phyloP scores from a whole-genome alignment of 1,140 invertebrate genomes.

The Drosophila serrata region DNA sequence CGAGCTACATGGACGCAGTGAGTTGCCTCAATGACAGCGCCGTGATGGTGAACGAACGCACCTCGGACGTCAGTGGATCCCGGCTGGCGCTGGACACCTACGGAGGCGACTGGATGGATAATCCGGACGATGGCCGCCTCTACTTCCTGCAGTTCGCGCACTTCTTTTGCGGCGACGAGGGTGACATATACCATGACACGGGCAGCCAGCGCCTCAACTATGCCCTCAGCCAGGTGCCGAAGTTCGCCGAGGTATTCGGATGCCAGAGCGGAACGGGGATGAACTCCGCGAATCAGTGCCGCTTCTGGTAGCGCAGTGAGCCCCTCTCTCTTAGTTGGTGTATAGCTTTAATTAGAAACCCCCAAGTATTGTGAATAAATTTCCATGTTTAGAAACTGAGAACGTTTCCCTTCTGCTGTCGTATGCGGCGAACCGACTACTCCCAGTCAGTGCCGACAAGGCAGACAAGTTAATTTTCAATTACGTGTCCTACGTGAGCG shows the following conservation, averaged over 20 bases:
- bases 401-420: conserved; percentile 29
- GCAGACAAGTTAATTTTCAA: conserved; percentile 78
- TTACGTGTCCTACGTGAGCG: conserved; percentile 68
- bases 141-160: conserved; percentile 79
- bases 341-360: conserved; percentile 68
- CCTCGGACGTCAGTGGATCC: conserved; percentile 73
- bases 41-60: conserved; percentile 57
- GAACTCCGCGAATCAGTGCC: conserved; percentile 93
- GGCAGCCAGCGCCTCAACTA: conserved; percentile 92
- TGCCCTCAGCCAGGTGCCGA: conserved; percentile 92
- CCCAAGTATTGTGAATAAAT: conserved; percentile 76
- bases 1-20: conserved; percentile 30
- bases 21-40: conserved; percentile 55
- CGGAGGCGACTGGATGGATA: conserved; percentile 23
- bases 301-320: conserved; percentile 89
- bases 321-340: conserved; percentile 7
- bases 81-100: conserved; percentile 67
- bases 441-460: conserved; percentile 21
- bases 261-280: conserved; percentile 90
- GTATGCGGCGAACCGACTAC: conserved; percentile 44
- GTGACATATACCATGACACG: conserved; percentile 91
- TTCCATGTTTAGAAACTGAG: conserved; percentile 39
- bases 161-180: conserved; percentile 76
- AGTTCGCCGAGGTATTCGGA: conserved; percentile 91
- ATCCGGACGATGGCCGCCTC: conserved; percentile 39